Percentiles rank a stretch among this genome's conserved stretches.
These are phyloP conservation scores for Ylistrum balloti DNA, from an alignment of 1,140 invertebrate species.

Conservation along the genomic window DNA sequence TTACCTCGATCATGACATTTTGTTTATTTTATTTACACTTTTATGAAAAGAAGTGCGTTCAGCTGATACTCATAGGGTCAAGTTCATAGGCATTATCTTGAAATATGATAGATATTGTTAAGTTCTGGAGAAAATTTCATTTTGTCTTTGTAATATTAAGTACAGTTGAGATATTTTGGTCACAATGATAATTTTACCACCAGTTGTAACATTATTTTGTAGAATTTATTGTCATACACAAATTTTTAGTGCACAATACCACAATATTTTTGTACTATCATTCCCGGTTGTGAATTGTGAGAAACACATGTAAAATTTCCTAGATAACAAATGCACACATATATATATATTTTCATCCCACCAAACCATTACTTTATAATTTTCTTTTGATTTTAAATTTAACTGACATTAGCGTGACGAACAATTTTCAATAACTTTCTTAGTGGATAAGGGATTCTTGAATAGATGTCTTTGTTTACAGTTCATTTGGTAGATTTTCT, in stretches of 20 bases:
- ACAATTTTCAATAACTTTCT: no score
- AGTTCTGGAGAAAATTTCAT: no score
- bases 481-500: no score
- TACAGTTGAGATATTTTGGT: no score
- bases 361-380: neutral
- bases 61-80: conserved; percentile 18
- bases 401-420: neutral
- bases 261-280: neutral
- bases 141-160: no score
- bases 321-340: neutral
- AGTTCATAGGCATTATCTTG: neutral
- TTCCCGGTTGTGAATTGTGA: conserved; percentile 5
- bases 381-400: neutral
- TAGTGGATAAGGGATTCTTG: neutral
- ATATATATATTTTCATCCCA: neutral
- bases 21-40: neutral
- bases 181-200: neutral
- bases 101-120: no score
- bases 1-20: neutral
- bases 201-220: neutral
- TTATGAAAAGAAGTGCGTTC: conserved; percentile 6
- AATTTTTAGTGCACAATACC: neutral
- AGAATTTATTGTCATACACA: neutral
- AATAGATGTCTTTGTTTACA: neutral
- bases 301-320: neutral